These are phyloP conservation scores for Sebastes hubbsi DNA, from an alignment of 2,797 vertebrate genomes.

Conservation along the genomic window DNA sequence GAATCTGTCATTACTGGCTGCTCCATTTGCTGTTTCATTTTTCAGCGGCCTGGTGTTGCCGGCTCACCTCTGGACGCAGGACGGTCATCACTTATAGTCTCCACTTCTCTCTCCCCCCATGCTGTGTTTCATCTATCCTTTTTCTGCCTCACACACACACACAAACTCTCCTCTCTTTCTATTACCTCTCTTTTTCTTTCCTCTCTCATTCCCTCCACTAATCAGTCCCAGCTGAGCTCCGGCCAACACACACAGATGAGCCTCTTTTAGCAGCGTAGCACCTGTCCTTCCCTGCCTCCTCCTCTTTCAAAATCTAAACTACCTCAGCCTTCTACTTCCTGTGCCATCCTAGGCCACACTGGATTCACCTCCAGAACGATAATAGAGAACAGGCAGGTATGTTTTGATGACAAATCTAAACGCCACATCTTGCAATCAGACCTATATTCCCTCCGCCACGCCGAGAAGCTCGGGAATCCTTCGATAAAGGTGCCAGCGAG, in stretches of 20 bases:
- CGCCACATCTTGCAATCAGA: background rate
- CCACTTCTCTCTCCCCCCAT: background rate
- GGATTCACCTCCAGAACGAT: background rate
- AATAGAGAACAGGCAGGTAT: background rate
- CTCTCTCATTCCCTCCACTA: conserved; percentile 30
- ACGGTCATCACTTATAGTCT: conserved; percentile 36
- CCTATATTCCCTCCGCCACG: background rate
- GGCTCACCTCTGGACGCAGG: conserved; percentile 24
- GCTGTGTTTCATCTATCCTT: conserved; percentile 13
- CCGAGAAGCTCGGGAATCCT: conserved; percentile 4
- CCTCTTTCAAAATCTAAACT: background rate
- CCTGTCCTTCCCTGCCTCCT: conserved; percentile 3
- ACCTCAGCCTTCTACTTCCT: background rate
- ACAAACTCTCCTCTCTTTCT: background rate
- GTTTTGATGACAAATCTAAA: background rate
- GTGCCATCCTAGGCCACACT: background rate
- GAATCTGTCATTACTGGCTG: conserved; percentile 43
- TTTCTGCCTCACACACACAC: background rate
- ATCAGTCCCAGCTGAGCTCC: conserved; percentile 52
- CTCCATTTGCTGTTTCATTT: conserved; percentile 54
- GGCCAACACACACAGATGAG: background rate
- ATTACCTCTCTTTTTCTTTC: conserved; percentile 1
- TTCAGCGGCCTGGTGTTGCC: conserved; percentile 47
- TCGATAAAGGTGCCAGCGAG: background rate
- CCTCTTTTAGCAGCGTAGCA: conserved; percentile 10